Evolutionary conservation across 2,888 invertebrate species (phyloP).

Genomic region (Hydriomena furcata): DNA sequence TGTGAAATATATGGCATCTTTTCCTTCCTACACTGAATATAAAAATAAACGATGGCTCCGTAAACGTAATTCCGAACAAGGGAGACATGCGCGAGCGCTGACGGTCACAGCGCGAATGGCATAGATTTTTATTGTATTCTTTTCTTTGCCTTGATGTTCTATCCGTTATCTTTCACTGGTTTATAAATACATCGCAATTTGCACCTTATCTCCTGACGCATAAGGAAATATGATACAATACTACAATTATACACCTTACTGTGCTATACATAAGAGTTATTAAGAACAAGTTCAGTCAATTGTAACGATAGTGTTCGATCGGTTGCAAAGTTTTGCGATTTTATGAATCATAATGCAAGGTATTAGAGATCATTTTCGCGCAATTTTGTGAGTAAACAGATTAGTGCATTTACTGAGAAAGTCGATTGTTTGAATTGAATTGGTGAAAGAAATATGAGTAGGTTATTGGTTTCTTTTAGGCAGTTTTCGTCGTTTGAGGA

Average conservation of each 20-base stretch:
- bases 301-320: slow-evolving; percentile 30
- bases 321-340: slow-evolving; percentile 24
- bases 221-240: slow-evolving; percentile 29
- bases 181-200: slow-evolving; percentile 41
- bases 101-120: slow-evolving; percentile 47
- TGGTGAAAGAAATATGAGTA: slow-evolving; percentile 8
- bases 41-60: neutral
- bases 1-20: no score
- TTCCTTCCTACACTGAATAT: neutral
- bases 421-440: slow-evolving; percentile 11
- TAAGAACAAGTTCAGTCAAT: neutral
- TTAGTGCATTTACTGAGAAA: slow-evolving; percentile 21
- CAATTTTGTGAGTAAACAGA: slow-evolving; percentile 10
- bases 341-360: slow-evolving; percentile 21
- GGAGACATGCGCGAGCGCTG: slow-evolving; percentile 45
- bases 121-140: slow-evolving; percentile 37
- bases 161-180: slow-evolving; percentile 56
- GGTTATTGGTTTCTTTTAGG: slow-evolving; percentile 4
- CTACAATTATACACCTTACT: slow-evolving; percentile 33
- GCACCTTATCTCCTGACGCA: slow-evolving; percentile 28
- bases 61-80: neutral
- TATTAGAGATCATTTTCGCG: slow-evolving; percentile 24
- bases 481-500: neutral
- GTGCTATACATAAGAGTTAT: slow-evolving; percentile 29
- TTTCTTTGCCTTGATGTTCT: slow-evolving; percentile 39